Evolutionary conservation across 1,140 invertebrate genomes (phyloP), one percentile per base, ranked within the genome.

Genomic region (Neodiprion fabricii): DNA sequence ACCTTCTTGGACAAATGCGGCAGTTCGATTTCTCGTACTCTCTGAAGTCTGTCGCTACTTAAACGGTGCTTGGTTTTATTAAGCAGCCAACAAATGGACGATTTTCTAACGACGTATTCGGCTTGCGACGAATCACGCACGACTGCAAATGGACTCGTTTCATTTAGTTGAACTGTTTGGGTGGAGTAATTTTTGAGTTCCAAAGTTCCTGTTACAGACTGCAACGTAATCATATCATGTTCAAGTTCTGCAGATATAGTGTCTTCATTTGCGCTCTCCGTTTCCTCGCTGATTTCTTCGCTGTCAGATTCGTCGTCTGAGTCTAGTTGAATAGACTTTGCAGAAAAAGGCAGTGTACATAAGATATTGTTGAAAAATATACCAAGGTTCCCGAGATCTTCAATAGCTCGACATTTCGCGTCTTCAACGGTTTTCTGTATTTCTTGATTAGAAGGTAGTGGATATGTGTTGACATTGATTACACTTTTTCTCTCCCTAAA

Each of bases 61-160:
- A 67, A 67, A 7, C 68, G 50, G 40, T 17, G 7, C 53, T 23
- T 40, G 40, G 70, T 76, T 73, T 53, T 48, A 70, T 73, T 76
- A 9, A 76, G 72, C 48, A 76, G 50, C 68, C 75, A 76, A 76
- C 68, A 74, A 21, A 76, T 76, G 12, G 72, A 76, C 14, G 68
- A 76, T 73, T 76, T 76, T 65, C 72, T 73, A 48, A 76, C 72
- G 48, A 76, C 61, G 17, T 70, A 48, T 66, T 76, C 72, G 69
- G 72, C 73, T 47, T 40, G 50, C 66, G 23, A 47, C 48, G 67
- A 40, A 71, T 76, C 53, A 70, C 68, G 14, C 11, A 76, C 68
- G 70, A 76, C 28, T 17, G 61, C 48, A 69, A 74, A 74, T 1
- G 67, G 72, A 17, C 67, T 69, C 3, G 23, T 53, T 10, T 47